phyloP scores from a whole-genome alignment of 2,113 vertebrate species.

The Podarcis raffonei region DNA sequence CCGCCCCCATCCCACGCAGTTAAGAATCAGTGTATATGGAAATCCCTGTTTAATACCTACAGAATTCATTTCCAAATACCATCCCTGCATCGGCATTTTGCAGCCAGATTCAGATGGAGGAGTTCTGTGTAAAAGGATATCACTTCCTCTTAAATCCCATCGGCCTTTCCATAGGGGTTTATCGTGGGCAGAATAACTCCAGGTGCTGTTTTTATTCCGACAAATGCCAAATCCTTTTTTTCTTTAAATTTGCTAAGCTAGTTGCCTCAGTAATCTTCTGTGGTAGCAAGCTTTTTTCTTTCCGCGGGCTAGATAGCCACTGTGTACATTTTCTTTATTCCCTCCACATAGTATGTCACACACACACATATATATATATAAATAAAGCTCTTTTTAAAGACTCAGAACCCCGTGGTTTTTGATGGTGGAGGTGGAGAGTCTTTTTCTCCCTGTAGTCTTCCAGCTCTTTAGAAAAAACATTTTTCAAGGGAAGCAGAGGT shows the following conservation, averaged over 20 bases:
- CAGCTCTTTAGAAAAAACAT: background rate
- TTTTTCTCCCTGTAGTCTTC: background rate
- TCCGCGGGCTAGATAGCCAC: conserved; percentile 29
- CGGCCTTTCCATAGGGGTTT: conserved; percentile 52
- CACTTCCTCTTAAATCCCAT: background rate
- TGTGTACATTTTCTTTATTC: conserved; percentile 48
- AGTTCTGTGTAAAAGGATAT: background rate
- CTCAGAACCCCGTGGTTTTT: conserved; percentile 1
- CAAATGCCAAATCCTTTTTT: conserved; percentile 61
- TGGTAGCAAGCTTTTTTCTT: conserved; percentile 37
- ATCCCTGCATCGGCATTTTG: background rate
- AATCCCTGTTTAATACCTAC: conserved; percentile 31
- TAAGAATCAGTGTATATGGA: background rate
- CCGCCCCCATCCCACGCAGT: background rate
- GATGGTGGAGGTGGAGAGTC: background rate
- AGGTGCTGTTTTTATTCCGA: conserved; percentile 68
- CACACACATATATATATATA: conserved; percentile 53
- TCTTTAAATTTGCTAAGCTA: conserved; percentile 53
- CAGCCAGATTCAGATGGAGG: rapidly evolving
- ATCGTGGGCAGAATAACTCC: conserved; percentile 46
- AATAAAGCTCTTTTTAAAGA: conserved; percentile 15
- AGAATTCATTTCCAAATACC: background rate
- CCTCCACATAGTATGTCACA: conserved; percentile 29
- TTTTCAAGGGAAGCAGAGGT: background rate
- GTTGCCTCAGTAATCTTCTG: conserved; percentile 57